These are phyloP conservation scores for Ceriagrion tenellum DNA, from an alignment of 2,888 invertebrate species.

Conservation along the genomic window DNA sequence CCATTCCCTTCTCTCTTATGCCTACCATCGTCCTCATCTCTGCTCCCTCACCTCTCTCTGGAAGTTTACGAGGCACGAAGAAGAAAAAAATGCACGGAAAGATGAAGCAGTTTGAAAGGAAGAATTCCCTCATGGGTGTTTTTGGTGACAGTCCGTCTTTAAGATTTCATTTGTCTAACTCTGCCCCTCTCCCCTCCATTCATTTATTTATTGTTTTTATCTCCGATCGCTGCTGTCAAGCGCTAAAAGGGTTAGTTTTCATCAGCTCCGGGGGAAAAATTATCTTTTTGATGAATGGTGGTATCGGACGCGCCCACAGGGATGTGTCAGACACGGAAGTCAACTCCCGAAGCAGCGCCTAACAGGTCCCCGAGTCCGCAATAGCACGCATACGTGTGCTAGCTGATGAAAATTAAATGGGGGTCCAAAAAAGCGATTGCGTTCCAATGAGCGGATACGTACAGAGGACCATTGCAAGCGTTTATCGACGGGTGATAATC, in stretches of 20 bases:
- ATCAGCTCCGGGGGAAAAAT: neutral
- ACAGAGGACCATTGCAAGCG: neutral
- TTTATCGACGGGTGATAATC: neutral
- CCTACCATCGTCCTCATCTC: too few relatives aligned
- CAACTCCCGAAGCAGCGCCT: too few relatives aligned
- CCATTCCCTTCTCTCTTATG: too few relatives aligned
- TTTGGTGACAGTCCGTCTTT: slow-evolving; percentile 6
- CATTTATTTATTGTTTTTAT: slow-evolving; percentile 26
- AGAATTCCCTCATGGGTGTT: neutral
- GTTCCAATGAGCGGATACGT: too few relatives aligned
- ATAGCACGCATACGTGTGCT: neutral
- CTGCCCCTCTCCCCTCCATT: neutral
- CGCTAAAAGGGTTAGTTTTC: neutral
- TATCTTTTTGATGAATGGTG: slow-evolving; percentile 15
- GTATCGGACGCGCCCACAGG: neutral
- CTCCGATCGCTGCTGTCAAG: neutral
- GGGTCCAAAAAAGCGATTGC: neutral
- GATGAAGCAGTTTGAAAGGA: neutral
- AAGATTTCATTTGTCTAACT: slow-evolving; percentile 7
- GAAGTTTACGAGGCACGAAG: neutral
- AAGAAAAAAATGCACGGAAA: neutral
- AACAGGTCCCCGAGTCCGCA: neutral
- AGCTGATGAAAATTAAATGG: too few relatives aligned
- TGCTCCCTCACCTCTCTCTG: too few relatives aligned
- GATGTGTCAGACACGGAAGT: neutral